A percentile compares a stretch with the other conserved stretches of the same genome.
Evolutionary conservation across 2,797 vertebrate species (phyloP).

Genomic region (Mareca penelope): DNA sequence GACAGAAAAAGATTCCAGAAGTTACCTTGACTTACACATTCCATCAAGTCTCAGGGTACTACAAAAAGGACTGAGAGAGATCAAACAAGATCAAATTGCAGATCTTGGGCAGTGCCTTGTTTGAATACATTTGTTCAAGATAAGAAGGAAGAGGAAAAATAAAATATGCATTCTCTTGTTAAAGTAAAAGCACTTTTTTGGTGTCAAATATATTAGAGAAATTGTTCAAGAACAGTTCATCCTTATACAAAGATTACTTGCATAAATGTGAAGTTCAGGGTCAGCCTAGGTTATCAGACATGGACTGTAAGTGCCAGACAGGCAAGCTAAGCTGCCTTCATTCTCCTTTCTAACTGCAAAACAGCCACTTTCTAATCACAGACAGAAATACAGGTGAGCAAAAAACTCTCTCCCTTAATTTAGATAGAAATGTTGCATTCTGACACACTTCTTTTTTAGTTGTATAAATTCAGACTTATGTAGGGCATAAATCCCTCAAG

Average conservation of each 20-base stretch:
- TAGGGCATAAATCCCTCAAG: slow-evolving; percentile 26
- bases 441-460: slow-evolving; percentile 32
- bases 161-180: background rate
- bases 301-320: slow-evolving; percentile 1
- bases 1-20: background rate
- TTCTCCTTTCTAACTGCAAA: background rate
- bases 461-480: slow-evolving; percentile 21
- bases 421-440: slow-evolving; percentile 22
- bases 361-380: slow-evolving; percentile 23
- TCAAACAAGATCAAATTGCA: background rate
- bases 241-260: slow-evolving; percentile 17
- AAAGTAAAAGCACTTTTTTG: background rate
- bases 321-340: slow-evolving; percentile 26
- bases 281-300: slow-evolving; percentile 52
- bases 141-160: slow-evolving; percentile 12
- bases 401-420: slow-evolving; percentile 31
- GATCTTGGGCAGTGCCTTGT: background rate
- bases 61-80: background rate
- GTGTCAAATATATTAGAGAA: background rate
- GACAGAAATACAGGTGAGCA: slow-evolving; percentile 45
- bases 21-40: background rate
- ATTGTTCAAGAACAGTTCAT: slow-evolving; percentile 49
- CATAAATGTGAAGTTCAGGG: slow-evolving; percentile 54
- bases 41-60: background rate
- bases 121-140: slow-evolving; percentile 24